Percentiles rank a stretch among this genome's conserved stretches.
Evolutionary conservation across 2,888 invertebrate genomes (phyloP).

Genomic region (Drosophila infuscata): DNA sequence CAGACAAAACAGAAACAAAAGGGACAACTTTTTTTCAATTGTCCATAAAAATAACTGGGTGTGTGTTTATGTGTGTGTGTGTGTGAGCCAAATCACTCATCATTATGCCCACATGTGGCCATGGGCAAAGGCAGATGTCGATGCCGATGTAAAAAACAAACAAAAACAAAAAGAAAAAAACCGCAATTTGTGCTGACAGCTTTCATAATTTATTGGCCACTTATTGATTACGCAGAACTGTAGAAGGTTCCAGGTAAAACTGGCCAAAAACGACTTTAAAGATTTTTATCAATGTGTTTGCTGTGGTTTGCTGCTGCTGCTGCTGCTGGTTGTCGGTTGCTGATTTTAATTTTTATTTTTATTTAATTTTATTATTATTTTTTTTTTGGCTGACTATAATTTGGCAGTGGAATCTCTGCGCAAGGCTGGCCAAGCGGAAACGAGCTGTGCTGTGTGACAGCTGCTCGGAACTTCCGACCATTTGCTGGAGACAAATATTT

Average conservation of each 20-base stretch:
- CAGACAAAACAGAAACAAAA: not conserved
- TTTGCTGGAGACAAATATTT: conserved; percentile 29
- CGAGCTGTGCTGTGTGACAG: conserved; percentile 54
- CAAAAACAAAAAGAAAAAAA: conserved; percentile 30
- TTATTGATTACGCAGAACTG: conserved; percentile 66
- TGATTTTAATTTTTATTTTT: not conserved
- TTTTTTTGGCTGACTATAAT: conserved; percentile 22
- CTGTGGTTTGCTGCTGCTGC: not conserved
- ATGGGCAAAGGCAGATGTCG: conserved; percentile 20
- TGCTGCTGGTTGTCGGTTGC: not conserved
- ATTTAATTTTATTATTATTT: not conserved
- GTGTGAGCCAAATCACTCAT: conserved; percentile 41
- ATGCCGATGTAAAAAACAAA: conserved; percentile 11
- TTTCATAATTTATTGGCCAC: conserved; percentile 75
- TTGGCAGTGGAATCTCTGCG: conserved; percentile 40
- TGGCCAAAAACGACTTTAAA: conserved; percentile 22
- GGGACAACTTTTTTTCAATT: not conserved
- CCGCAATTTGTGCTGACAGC: conserved; percentile 66
- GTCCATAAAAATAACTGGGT: not conserved
- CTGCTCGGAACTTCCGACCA: conserved; percentile 57
- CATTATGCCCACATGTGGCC: conserved; percentile 56
- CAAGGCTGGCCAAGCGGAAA: conserved; percentile 66
- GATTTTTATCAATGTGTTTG: conserved; percentile 49
- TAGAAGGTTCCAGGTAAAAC: conserved; percentile 31
- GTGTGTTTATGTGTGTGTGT: not conserved